phyloP scores from a whole-genome alignment of 2,797 vertebrate species.

The Chlorospingus semifuscus region DNA sequence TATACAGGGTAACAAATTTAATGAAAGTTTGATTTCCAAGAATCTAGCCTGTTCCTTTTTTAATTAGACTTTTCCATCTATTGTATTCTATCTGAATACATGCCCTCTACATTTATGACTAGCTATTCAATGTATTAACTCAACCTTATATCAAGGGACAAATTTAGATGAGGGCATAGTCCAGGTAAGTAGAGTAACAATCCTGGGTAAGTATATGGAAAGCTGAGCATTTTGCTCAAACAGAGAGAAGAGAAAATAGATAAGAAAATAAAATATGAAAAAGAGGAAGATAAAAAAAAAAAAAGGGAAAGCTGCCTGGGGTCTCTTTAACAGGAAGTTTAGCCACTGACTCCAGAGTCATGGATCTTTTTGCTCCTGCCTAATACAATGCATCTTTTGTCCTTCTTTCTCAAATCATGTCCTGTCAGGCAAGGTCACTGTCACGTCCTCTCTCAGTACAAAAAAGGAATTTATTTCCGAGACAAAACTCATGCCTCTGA shows the following conservation, averaged over 20 bases:
- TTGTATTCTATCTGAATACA: background rate
- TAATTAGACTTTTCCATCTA: background rate
- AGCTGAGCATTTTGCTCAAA: background rate
- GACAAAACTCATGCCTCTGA: background rate
- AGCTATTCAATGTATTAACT: background rate
- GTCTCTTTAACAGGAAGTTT: background rate
- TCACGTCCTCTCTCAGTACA: background rate
- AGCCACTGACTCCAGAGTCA: background rate
- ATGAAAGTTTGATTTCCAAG: background rate
- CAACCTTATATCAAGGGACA: background rate
- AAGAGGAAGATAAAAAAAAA: fast-evolving
- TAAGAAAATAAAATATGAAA: fast-evolving
- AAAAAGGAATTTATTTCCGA: background rate
- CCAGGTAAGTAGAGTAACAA: background rate
- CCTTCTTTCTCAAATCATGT: background rate
- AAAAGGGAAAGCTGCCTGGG: background rate
- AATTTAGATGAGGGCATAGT: background rate
- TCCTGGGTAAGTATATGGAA: background rate
- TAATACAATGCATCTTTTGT: background rate
- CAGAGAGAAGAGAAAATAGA: background rate
- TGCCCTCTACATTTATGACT: background rate
- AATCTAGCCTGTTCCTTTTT: background rate
- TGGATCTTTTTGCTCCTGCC: background rate
- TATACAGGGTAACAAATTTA: background rate
- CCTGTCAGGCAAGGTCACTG: background rate